These are phyloP conservation scores for Gymnobelideus leadbeateri DNA, from an alignment of 2,113 vertebrate genomes.

Conservation along the genomic window DNA sequence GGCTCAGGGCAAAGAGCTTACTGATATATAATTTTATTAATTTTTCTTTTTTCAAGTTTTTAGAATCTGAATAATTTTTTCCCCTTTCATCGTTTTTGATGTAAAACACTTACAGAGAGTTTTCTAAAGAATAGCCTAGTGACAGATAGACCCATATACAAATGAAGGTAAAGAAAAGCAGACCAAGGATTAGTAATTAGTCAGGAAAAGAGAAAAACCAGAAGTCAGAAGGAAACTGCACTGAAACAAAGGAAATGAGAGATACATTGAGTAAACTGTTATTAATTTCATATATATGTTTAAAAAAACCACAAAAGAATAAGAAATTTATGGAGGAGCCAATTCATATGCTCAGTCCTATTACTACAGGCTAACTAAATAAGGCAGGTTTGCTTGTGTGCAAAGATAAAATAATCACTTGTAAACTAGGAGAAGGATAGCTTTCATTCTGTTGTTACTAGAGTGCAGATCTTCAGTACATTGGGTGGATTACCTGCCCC, in stretches of 20 bases:
- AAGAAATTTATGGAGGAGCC: background rate
- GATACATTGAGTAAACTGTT: background rate
- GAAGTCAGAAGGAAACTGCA: background rate
- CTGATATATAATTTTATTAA: background rate
- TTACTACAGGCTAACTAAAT: background rate
- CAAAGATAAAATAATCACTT: background rate
- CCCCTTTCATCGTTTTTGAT: background rate
- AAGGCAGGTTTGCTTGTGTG: background rate
- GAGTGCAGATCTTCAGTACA: background rate
- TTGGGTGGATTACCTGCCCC: background rate
- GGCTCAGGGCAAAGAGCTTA: background rate
- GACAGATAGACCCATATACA: background rate
- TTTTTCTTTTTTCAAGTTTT: background rate
- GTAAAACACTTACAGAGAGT: background rate
- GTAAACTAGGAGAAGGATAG: background rate
- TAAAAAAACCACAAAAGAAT: background rate
- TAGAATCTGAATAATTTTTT: background rate
- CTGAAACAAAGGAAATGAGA: background rate
- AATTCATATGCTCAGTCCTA: background rate
- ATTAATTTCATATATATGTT: background rate
- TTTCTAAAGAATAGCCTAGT: background rate
- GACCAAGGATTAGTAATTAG: background rate
- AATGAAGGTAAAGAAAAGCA: background rate
- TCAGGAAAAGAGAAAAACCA: background rate
- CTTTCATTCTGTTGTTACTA: background rate